These are phyloP conservation scores for Drosophila colorata DNA, from an alignment of 2,888 invertebrate species.

Conservation along the genomic window DNA sequence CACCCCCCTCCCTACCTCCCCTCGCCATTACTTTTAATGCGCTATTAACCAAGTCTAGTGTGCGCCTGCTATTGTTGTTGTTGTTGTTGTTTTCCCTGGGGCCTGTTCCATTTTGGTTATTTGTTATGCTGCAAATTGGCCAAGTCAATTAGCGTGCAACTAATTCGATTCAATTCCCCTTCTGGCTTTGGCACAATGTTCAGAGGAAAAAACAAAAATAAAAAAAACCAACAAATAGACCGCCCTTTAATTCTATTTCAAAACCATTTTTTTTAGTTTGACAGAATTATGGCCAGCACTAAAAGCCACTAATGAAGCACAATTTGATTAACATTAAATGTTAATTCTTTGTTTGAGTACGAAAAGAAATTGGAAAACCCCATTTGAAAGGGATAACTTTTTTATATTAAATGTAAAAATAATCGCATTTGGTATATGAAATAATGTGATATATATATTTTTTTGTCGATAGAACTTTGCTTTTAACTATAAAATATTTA, in stretches of 20 bases:
- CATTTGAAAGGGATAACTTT: too few species aligned
- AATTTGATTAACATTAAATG: constrained; percentile 41
- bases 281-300: constrained; percentile 22
- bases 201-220: neutral
- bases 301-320: constrained; percentile 50
- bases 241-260: constrained; percentile 56
- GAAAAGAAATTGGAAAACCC: neutral
- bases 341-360: constrained; percentile 1
- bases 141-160: constrained; percentile 62
- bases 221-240: constrained; percentile 14
- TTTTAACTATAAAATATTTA: too few species aligned
- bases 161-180: constrained; percentile 60
- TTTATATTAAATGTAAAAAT: too few species aligned
- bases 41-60: constrained; percentile 54
- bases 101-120: constrained; percentile 51
- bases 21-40: constrained; percentile 26
- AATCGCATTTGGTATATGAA: too few species aligned
- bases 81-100: constrained; percentile 25
- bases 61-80: constrained; percentile 18
- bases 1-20: neutral
- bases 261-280: constrained; percentile 5
- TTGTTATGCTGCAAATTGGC: constrained; percentile 64
- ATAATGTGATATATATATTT: too few species aligned
- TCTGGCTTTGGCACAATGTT: constrained; percentile 26
- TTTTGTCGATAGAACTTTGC: too few species aligned